Base-by-base conservation (phyloP, 2,888 invertebrate genomes). In the Gerris lacustris region DNA sequence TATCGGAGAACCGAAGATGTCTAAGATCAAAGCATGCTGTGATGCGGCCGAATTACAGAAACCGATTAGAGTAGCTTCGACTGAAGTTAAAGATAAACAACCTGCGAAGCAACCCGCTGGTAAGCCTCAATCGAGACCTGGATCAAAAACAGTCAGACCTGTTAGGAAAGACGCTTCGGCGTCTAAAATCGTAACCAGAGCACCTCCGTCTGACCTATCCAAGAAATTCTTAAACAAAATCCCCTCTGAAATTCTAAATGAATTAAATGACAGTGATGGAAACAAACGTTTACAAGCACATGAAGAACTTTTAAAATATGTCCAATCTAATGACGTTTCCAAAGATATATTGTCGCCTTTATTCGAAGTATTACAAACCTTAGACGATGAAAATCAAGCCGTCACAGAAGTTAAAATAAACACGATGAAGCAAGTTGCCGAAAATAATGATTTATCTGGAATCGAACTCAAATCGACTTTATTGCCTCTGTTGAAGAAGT, bases 1-100 rank as follows among this genome's bases (percentile, higher is more conserved):
- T 79, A 81, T 98, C 0, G 98, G 99, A 79, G 86, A 87, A 64
- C 82, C 96, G 45, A 98, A 97, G 82, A 90, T 67, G 67, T 74
- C 73, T n/a, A 73, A 83, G 83, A 90, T 98, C 67, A 94, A 94
- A 80, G 98, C 98, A 79, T 92, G 87, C 78, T 90, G 90, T 76
- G 96, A 97, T 69, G 96, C 96, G 81, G 95, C 95, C 55, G 92
- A 93, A 69, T 90, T 94, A 71, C 84, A 91, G 81, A 72, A 73
- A 66, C 76, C 76, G 4, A 75, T 73, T 71, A 71, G 47, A 43
- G 81, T 87, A 15, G 80, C 86, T 0, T 85, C 85, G 0, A 86
- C 87, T 76, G 90, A 89, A 77, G 84, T 84, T 15, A 75, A 72
- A 44, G 64, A 71, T n/a, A 71, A 73, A 7, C 55, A 70, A 17